Evolutionary conservation across 2,888 invertebrate genomes (phyloP).

Genomic region (Poecilobothrus nobilitatus): DNA sequence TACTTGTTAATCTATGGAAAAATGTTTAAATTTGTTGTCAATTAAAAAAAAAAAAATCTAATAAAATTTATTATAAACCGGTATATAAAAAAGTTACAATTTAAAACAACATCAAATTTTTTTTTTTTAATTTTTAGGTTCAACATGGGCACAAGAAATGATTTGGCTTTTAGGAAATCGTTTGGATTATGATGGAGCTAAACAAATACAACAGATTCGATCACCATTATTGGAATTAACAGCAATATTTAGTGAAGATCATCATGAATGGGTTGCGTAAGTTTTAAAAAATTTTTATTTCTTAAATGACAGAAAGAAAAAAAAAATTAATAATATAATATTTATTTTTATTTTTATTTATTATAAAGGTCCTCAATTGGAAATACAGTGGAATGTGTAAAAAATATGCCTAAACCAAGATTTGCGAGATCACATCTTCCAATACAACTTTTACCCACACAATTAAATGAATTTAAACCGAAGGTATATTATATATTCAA

Average conservation of each 20-base stretch:
- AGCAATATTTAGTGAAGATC: slow-evolving; percentile 54
- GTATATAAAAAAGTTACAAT: too few relatives aligned
- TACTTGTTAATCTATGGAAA: too few relatives aligned
- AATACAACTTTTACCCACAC: slow-evolving; percentile 59
- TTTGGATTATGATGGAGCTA: slow-evolving; percentile 67
- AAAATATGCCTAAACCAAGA: slow-evolving; percentile 59
- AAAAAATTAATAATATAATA: background rate
- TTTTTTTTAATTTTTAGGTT: slow-evolving; percentile 48
- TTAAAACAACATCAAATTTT: background rate
- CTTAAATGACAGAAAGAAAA: background rate
- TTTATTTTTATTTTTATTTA: slow-evolving; percentile 3
- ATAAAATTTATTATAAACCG: too few relatives aligned
- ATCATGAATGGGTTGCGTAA: slow-evolving; percentile 52
- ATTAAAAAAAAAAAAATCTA: too few relatives aligned
- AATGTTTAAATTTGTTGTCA: too few relatives aligned
- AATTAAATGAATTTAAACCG: slow-evolving; percentile 56
- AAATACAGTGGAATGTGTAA: slow-evolving; percentile 64
- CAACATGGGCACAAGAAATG: slow-evolving; percentile 92
- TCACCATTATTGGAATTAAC: slow-evolving; percentile 69
- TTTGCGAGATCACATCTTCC: slow-evolving; percentile 70
- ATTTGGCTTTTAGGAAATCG: slow-evolving; percentile 80
- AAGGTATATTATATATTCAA: slow-evolving; percentile 49
- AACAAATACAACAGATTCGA: slow-evolving; percentile 47
- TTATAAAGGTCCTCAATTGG: slow-evolving; percentile 46
- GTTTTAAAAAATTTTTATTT: slow-evolving; percentile 38